These are phyloP conservation scores for Euura lappo DNA, from an alignment of 1,140 invertebrate genomes.

Conservation along the genomic window DNA sequence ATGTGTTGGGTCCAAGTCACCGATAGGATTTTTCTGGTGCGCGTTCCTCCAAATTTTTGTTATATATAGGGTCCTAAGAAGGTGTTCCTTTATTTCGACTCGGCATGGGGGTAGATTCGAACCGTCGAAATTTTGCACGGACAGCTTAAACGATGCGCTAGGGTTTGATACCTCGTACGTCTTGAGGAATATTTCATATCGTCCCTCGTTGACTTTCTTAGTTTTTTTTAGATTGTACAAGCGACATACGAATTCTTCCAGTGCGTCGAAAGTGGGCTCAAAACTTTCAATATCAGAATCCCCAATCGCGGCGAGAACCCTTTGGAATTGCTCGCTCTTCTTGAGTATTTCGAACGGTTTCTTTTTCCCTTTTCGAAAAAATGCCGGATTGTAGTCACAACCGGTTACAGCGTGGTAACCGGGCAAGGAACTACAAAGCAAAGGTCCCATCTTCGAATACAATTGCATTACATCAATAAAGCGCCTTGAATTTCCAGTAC, in stretches of 20 bases:
- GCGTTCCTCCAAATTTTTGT: constrained; percentile 29
- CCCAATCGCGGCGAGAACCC: constrained; percentile 18
- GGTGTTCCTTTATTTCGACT: constrained; percentile 25
- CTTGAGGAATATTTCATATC: constrained; percentile 25
- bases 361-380: constrained; percentile 29
- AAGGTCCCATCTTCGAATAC: constrained; percentile 22
- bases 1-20: constrained; percentile 14
- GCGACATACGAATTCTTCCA: constrained; percentile 30
- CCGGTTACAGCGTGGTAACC: constrained; percentile 37
- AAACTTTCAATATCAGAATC: constrained; percentile 13
- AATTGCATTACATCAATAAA: constrained; percentile 27
- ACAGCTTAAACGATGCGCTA: constrained; percentile 24
- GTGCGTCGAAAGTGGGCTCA: constrained; percentile 15
- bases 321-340: constrained; percentile 21
- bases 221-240: constrained; percentile 20
- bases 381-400: constrained; percentile 32
- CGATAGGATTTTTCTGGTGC: constrained; percentile 12
- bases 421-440: constrained; percentile 28
- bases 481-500: constrained; percentile 7
- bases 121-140: constrained; percentile 31
- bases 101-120: constrained; percentile 27
- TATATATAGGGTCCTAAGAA: constrained; percentile 26
- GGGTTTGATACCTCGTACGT: constrained; percentile 24
- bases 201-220: constrained; percentile 21
- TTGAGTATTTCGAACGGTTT: constrained; percentile 25